Evolutionary conservation across 2,797 vertebrate genomes (phyloP).

Genomic region (Lacerta agilis): DNA sequence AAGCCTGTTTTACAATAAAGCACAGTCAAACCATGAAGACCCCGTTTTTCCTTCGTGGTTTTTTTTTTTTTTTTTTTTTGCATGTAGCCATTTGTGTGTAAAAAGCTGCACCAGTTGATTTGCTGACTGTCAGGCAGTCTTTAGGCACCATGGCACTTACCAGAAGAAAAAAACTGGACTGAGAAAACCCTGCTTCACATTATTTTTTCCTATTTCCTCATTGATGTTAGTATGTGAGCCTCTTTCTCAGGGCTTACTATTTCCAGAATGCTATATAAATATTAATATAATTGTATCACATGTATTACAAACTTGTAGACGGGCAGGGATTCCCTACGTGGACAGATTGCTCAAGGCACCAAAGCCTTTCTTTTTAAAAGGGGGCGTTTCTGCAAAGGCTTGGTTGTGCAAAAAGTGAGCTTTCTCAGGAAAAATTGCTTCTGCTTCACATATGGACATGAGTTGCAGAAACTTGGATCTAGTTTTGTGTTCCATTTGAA

Average conservation of each 20-base stretch:
- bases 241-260: not conserved
- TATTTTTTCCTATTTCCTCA: too few species aligned
- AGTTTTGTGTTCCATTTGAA: not conserved
- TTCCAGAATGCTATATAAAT: too few species aligned
- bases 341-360: too few species aligned
- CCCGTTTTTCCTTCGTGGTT: too few species aligned
- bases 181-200: not conserved
- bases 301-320: not conserved
- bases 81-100: too few species aligned
- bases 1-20: too few species aligned
- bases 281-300: too few species aligned
- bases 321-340: not conserved
- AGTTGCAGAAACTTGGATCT: conserved; percentile 8
- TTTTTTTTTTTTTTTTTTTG: too few species aligned
- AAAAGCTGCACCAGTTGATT: not conserved
- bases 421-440: not conserved
- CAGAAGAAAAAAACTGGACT: not conserved
- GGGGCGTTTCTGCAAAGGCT: not conserved
- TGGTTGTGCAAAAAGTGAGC: not conserved
- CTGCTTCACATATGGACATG: not conserved
- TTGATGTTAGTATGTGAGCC: not conserved
- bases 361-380: not conserved
- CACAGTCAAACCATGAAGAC: too few species aligned
- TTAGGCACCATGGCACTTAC: not conserved
- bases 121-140: not conserved